A percentile compares a stretch with the other conserved stretches of the same genome.
Evolutionary conservation across 2,888 invertebrate genomes (phyloP).

Genomic region (Trissolcus japonicus): DNA sequence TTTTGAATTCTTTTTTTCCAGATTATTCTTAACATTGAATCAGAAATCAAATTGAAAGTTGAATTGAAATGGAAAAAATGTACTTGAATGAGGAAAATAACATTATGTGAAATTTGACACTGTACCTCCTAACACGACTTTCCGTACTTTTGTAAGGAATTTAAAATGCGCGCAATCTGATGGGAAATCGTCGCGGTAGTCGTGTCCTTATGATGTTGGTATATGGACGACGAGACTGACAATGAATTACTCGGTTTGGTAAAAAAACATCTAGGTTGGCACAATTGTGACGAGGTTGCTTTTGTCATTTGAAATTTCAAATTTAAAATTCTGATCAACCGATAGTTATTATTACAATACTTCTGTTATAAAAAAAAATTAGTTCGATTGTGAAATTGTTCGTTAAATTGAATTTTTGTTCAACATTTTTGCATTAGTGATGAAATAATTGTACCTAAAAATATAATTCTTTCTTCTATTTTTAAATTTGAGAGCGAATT

Average conservation of each 20-base stretch:
- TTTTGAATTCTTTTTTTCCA: not conserved
- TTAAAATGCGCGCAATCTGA: slow-evolving; percentile 15
- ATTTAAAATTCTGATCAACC: too few relatives aligned
- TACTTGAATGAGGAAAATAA: too few relatives aligned
- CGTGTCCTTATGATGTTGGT: slow-evolving; percentile 24
- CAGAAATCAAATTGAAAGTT: not conserved
- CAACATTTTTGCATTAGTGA: too few relatives aligned
- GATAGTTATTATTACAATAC: too few relatives aligned
- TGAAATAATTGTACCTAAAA: too few relatives aligned
- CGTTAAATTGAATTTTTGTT: too few relatives aligned
- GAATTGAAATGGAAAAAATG: not conserved
- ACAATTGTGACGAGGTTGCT: slow-evolving; percentile 21
- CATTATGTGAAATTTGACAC: too few relatives aligned
- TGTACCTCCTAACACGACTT: too few relatives aligned
- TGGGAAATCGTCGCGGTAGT: slow-evolving; percentile 31
- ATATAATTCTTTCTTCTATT: slow-evolving; percentile 19
- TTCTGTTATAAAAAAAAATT: too few relatives aligned
- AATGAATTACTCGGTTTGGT: slow-evolving; percentile 43
- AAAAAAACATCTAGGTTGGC: slow-evolving; percentile 31
- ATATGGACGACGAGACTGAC: slow-evolving; percentile 37
- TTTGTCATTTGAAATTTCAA: not conserved
- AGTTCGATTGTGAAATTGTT: too few relatives aligned
- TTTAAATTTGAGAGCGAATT: slow-evolving; percentile 15
- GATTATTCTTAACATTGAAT: too few relatives aligned
- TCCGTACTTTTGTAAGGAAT: too few relatives aligned